These are phyloP conservation scores for Thysanoteuthis rhombus DNA, from an alignment of 2,888 invertebrate genomes.

Conservation along the genomic window DNA sequence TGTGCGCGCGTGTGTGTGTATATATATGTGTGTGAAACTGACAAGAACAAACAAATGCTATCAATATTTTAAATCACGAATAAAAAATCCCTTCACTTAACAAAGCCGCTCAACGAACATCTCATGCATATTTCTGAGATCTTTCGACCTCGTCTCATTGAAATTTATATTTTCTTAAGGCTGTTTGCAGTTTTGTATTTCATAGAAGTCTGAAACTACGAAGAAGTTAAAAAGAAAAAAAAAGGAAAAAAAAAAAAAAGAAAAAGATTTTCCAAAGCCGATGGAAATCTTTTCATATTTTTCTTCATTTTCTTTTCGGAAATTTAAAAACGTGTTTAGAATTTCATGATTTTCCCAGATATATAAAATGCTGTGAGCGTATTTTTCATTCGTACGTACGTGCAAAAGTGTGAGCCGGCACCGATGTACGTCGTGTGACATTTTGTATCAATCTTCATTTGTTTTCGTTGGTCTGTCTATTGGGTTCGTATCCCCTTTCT, in stretches of 20 bases:
- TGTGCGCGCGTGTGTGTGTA: background rate
- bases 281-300: background rate
- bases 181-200: background rate
- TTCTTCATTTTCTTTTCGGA: background rate
- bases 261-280: background rate
- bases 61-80: background rate
- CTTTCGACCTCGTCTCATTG: background rate
- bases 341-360: background rate
- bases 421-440: background rate
- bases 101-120: background rate
- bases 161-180: background rate
- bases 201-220: background rate
- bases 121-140: background rate
- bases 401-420: background rate
- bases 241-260: background rate
- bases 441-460: conserved; percentile 12
- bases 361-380: background rate
- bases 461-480: background rate
- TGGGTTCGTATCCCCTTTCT: background rate
- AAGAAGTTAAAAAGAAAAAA: background rate
- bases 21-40: background rate
- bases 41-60: background rate
- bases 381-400: background rate
- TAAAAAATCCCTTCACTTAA: background rate
- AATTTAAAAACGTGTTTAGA: background rate